phyloP scores from a whole-genome alignment of 1,140 invertebrate genomes.

The Bombus terrestris region DNA sequence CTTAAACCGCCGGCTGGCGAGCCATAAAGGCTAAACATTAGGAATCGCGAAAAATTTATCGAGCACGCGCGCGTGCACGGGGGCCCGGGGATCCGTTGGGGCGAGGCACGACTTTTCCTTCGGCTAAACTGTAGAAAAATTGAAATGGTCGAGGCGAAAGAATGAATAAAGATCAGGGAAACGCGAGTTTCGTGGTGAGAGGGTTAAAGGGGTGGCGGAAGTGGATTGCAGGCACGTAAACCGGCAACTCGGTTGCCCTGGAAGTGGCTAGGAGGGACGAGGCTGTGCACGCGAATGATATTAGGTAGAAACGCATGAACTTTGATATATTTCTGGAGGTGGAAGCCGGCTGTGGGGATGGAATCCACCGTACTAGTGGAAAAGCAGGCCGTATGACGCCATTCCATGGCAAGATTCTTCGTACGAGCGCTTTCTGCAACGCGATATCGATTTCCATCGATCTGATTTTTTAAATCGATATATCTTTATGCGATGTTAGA shows the following conservation, averaged over 20 bases:
- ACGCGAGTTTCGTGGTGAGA: conserved; percentile 4
- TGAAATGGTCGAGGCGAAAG: conserved; percentile 80
- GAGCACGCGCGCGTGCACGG: conserved; percentile 44
- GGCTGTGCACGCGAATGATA: conserved; percentile 79
- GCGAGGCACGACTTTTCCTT: conserved; percentile 65
- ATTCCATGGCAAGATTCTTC: conserved; percentile 80
- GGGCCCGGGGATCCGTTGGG: conserved; percentile 6
- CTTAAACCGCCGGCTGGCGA: conserved; percentile 20
- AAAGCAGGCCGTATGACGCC: conserved; percentile 70
- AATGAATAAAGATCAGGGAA: conserved; percentile 81
- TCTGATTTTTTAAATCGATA: neutral
- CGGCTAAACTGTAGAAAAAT: conserved; percentile 81
- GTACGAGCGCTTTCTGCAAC: conserved; percentile 55
- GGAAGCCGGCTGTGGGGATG: conserved; percentile 4
- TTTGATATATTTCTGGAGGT: conserved; percentile 80
- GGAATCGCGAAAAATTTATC: conserved; percentile 56
- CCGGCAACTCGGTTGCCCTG: conserved; percentile 54
- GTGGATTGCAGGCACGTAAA: conserved; percentile 64
- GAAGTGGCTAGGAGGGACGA: conserved; percentile 43
- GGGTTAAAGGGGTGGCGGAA: conserved; percentile 27
- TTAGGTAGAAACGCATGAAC: conserved; percentile 83
- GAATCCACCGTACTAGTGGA: conserved; percentile 43
- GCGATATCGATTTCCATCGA: conserved; percentile 40
- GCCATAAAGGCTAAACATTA: conserved; percentile 52
- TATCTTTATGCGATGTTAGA: neutral